phyloP scores from a whole-genome alignment of 2,888 invertebrate species.

The Drosophila longiperda region DNA sequence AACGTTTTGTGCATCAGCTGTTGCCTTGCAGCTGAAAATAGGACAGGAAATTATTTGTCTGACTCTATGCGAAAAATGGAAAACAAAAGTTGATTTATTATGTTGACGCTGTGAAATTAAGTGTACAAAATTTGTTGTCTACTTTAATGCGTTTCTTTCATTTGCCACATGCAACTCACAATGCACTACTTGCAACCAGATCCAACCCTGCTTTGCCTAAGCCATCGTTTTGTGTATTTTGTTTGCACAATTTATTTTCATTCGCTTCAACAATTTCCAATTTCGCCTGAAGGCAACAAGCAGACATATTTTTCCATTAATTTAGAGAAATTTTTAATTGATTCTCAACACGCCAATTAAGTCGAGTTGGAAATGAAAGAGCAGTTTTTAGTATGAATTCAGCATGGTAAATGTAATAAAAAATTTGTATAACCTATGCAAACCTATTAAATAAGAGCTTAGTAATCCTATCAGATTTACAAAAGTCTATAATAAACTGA shows the following conservation, averaged over 20 bases:
- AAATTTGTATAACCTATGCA: not conserved
- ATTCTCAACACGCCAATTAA: conserved; percentile 40
- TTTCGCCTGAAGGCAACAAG: conserved; percentile 24
- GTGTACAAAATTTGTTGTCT: conserved; percentile 65
- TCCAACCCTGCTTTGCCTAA: not conserved
- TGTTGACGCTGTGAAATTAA: conserved; percentile 68
- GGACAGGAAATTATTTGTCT: conserved; percentile 72
- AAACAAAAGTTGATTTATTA: conserved; percentile 67
- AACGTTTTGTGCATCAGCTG: conserved; percentile 46
- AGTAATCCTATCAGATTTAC: not conserved
- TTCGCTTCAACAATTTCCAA: conserved; percentile 46
- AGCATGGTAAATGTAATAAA: too few relatives aligned
- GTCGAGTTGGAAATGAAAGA: conserved; percentile 12
- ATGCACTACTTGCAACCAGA: conserved; percentile 30
- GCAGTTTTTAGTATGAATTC: not conserved
- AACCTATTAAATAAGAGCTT: too few relatives aligned
- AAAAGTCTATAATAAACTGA: not conserved
- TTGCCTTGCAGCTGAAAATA: conserved; percentile 49
- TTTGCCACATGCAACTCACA: conserved; percentile 38
- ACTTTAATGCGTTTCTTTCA: conserved; percentile 53
- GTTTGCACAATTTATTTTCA: conserved; percentile 54
- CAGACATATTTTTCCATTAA: conserved; percentile 36
- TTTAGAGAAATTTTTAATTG: conserved; percentile 47
- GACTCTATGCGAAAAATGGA: conserved; percentile 12
- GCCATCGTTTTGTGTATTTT: conserved; percentile 17